Base-by-base conservation (phyloP, 2,888 invertebrate genomes). In the Nephrotoma flavescens region DNA sequence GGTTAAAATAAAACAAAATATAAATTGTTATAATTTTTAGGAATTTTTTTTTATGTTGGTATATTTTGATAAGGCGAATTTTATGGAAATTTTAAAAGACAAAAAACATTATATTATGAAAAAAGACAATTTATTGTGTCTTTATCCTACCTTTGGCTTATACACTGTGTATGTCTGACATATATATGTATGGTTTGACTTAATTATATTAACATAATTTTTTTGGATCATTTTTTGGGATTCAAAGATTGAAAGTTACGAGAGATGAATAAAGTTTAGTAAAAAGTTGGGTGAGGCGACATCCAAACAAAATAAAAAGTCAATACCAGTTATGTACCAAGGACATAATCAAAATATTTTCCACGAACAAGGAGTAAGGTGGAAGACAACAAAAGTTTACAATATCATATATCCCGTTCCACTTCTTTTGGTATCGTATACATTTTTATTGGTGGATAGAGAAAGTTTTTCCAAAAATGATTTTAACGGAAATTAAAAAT, bases 1-100 rank as follows among this genome's bases (percentile, higher is more conserved):
- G 93, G 88, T 88, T 90, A 88, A 88, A 87, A 87, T 87, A 83
- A 87, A 86, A 71, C n/a, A 57, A 85, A 83, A 83, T 7, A 86
- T 6, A 57, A 31, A 71, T 44, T 85, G 19, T 44, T 44, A 85
- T 85, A 44, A 85, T 44, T 85, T 85, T 71, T 71, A 71, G 71
- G 31, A 31, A n/a, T n/a, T 71, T 71, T 31, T 71, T 47, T 71
- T 71, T 71, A 71, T 71, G 31, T 71, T 71, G 9, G 19, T 71
- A 12, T 31, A 71, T 71, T 71, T 19, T 31, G 71, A 31, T 71
- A 71, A 71, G 71, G 71, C 31, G 31, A 71, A 71, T 71, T 71
- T 71, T 71, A 71, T 71, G 71, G 71, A 71, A 71, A 71, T 71
- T 71, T 71, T 71, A 0, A 31, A 71, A 52, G 31, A 71, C 31